Conservation (phyloP, 2,888 invertebrate genomes). For the Congeria kusceri region DNA sequence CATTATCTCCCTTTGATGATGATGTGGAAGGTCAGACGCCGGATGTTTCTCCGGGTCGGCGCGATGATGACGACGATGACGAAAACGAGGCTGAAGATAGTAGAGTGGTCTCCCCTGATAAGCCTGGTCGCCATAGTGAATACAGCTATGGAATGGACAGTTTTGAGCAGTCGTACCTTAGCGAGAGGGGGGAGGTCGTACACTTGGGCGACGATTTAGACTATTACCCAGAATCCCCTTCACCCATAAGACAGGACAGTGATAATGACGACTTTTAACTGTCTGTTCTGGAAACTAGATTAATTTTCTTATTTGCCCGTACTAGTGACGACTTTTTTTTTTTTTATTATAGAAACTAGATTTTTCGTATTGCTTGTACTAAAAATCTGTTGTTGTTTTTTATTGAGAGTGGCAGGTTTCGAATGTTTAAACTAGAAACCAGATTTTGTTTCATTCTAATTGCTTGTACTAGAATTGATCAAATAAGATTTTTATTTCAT, state of each 20-base stretch:
- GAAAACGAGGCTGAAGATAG: slow-evolving; percentile 4
- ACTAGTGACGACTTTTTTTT: too few species aligned
- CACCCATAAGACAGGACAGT: slow-evolving; percentile 66
- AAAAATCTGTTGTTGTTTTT: too few species aligned
- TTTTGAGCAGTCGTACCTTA: slow-evolving; percentile 75
- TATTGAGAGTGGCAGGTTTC: too few species aligned
- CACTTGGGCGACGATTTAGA: slow-evolving; percentile 69
- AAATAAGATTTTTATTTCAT: too few species aligned
- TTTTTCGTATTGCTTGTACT: too few species aligned
- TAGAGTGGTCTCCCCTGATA: slow-evolving; percentile 50
- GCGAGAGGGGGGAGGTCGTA: slow-evolving; percentile 72
- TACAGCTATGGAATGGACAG: slow-evolving; percentile 79
- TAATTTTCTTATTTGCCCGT: too few species aligned
- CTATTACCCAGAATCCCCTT: slow-evolving; percentile 59
- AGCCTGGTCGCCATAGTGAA: slow-evolving; percentile 68
- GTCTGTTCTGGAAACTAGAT: too few species aligned
- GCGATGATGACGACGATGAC: slow-evolving; percentile 7
- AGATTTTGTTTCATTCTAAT: too few species aligned
- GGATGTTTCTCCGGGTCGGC: slow-evolving; percentile 14
- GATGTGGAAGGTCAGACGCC: slow-evolving; percentile 19
- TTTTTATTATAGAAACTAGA: too few species aligned
- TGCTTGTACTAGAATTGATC: too few species aligned
- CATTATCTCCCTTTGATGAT: slow-evolving; percentile 61
- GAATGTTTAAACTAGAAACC: too few species aligned
- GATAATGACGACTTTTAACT: slow-evolving; percentile 73